These are phyloP conservation scores for Hypselothyrea guttata DNA, from an alignment of 2,888 invertebrate genomes.

Conservation along the genomic window DNA sequence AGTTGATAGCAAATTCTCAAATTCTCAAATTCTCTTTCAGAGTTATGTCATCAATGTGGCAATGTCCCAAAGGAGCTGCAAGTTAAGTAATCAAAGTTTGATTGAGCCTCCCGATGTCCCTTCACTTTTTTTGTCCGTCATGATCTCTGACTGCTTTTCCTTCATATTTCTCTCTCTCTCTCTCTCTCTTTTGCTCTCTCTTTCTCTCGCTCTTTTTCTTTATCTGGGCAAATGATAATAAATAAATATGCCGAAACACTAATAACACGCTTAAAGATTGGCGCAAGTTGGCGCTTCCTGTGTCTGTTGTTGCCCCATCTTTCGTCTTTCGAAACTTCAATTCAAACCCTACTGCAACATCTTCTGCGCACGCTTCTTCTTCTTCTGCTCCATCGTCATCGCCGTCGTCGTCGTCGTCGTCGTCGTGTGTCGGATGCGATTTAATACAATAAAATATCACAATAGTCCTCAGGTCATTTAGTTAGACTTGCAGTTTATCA, in stretches of 20 bases:
- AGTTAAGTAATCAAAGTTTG: conserved; percentile 58
- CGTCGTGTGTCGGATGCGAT: conserved; percentile 78
- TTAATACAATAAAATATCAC: conserved; percentile 82
- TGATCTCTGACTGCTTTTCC: too few species aligned
- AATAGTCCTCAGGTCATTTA: conserved; percentile 82
- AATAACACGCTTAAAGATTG: conserved; percentile 76
- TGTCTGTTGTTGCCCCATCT: conserved; percentile 24
- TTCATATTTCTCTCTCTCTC: too few species aligned
- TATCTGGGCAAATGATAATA: conserved; percentile 67
- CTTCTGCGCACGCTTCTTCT: conserved; percentile 1
- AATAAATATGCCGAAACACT: conserved; percentile 76
- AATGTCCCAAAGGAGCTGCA: conserved; percentile 31
- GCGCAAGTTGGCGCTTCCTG: conserved; percentile 73
- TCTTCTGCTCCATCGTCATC: background rate
- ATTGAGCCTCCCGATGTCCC: conserved; percentile 28
- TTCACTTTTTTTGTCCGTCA: too few species aligned
- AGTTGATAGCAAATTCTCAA: too few species aligned
- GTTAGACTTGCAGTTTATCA: conserved; percentile 80
- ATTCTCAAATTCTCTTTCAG: conserved; percentile 4
- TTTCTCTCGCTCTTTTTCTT: conserved; percentile 1
- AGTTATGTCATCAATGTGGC: conserved; percentile 75
- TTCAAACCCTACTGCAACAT: conserved; percentile 16
- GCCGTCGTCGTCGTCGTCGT: too few species aligned
- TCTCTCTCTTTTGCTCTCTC: background rate
- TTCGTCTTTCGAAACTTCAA: conserved; percentile 16